Conservation (phyloP, 2,888 invertebrate species). For the Glomeris marginata region DNA sequence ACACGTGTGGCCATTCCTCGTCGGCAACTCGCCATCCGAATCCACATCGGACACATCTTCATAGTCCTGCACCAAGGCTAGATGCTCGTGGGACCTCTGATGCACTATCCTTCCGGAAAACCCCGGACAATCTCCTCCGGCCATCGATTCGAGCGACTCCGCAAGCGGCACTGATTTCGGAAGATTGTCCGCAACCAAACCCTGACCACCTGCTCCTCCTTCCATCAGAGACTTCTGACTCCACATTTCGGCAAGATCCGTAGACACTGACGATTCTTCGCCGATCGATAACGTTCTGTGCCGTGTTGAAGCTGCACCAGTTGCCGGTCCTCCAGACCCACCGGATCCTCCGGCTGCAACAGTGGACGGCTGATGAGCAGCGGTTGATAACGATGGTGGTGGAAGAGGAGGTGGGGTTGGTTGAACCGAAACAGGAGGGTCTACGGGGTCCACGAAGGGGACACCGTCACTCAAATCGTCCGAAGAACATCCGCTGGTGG, state of each 20-base stretch:
- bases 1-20: slow-evolving; percentile 20
- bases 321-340: too few species aligned
- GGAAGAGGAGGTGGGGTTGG: too few species aligned
- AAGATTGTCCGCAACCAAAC: not conserved
- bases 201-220: not conserved
- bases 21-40: slow-evolving; percentile 2
- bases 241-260: not conserved
- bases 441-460: slow-evolving; percentile 3
- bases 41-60: slow-evolving; percentile 15
- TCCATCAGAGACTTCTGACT: slow-evolving; percentile 6
- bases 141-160: not conserved
- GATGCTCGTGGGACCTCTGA: slow-evolving; percentile 1
- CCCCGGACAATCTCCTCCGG: not conserved
- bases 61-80: slow-evolving; percentile 11
- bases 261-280: too few species aligned
- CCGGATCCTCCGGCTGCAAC: too few species aligned
- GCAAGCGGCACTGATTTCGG: not conserved
- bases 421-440: too few species aligned
- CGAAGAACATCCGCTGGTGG: slow-evolving; percentile 16
- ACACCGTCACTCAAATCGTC: slow-evolving; percentile 13
- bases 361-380: too few species aligned
- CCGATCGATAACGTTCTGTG: too few species aligned
- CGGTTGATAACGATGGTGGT: too few species aligned
- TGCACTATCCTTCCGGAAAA: not conserved
- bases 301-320: too few species aligned